Evolutionary conservation across 2,797 vertebrate species (phyloP), one percentile per base, ranked within the genome.

Genomic region (Oreochromis mossambicus): DNA sequence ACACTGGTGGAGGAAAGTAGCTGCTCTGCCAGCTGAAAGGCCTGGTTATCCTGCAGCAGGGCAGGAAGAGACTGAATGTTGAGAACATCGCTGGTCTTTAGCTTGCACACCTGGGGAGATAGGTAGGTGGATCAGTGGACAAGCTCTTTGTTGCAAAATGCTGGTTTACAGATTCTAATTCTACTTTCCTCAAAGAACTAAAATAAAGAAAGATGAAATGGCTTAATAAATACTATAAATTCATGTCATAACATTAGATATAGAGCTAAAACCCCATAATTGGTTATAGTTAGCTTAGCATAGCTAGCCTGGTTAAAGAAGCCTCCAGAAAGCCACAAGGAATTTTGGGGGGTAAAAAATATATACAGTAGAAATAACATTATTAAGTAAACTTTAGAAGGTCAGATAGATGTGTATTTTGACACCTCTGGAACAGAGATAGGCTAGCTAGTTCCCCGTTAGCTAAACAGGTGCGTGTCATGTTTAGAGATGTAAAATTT

Each of bases 1-100:
- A 98, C 88, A 38, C 85, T 86, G 19, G 88, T 91, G 10, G 95
- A 95, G 77, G 91, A 73, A 78, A 98, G 96, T 84, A 99, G 94
- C 81, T 89, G 93, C 80, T 97, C 94, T 11, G 87, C 95, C 2
- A 94, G 87, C 24, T 90, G 90, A 88, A 97, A 96, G 84, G 83
- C 92, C 79, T 94, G 91, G 63, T 92, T 85, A 41, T 97, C 95
- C 76, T 93, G 78, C 70, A 98, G 94, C n/a, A 87, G 88, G 1
- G 78, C 84, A 43, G 95, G 94, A 3, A 91, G 91, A 54, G 93
- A 92, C 19, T 92, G 87, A 0, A 92, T 51, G 75, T 95, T 91
- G 73, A 97, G 77, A 5, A 89, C 13, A 29, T 48, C n/a, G 3
- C 61, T 13, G 78, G 75, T 88, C 17, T 80, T 88, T 6, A 95